Evolutionary conservation across 2,888 invertebrate species (phyloP).

Genomic region (Mimumesa dahlbomi): DNA sequence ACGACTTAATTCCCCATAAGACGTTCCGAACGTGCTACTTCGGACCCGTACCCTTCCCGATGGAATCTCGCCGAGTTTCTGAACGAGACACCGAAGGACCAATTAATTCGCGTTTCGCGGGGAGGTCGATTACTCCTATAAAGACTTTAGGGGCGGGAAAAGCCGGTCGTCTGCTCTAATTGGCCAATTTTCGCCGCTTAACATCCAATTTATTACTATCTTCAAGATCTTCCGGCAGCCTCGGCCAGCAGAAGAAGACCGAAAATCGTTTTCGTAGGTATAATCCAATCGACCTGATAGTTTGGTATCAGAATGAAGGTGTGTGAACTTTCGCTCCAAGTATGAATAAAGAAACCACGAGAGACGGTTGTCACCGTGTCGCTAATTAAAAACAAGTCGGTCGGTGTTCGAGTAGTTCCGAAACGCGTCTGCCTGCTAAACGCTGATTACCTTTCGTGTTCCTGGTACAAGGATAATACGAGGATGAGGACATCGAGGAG

Average conservation of each 20-base stretch:
- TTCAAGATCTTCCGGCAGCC: conserved; percentile 61
- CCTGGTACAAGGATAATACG: conserved; percentile 7
- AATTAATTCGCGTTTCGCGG: conserved; percentile 72
- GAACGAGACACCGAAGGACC: conserved; percentile 66
- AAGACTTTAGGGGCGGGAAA: conserved; percentile 71
- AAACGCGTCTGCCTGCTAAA: conserved; percentile 46
- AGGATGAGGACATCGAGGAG: conserved; percentile 23
- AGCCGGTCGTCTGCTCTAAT: conserved; percentile 73
- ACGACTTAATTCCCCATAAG: conserved; percentile 48
- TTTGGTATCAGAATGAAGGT: conserved; percentile 48
- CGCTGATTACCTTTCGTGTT: conserved; percentile 35
- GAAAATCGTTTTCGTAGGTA: conserved; percentile 65
- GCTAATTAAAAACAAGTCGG: conserved; percentile 71
- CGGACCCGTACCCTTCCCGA: conserved; percentile 17
- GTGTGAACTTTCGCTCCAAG: conserved; percentile 18
- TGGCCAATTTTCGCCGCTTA: conserved; percentile 77
- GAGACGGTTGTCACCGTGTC: conserved; percentile 15
- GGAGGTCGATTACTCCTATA: conserved; percentile 69
- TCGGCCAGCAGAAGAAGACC: conserved; percentile 41
- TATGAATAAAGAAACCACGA: conserved; percentile 19
- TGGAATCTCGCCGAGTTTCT: conserved; percentile 48
- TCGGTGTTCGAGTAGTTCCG: too few species aligned
- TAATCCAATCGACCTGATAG: conserved; percentile 71
- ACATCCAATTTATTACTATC: conserved; percentile 77
- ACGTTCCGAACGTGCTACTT: conserved; percentile 25